Evolutionary conservation across 2,797 vertebrate genomes (phyloP).

Genomic region (Acanthurus tractus): DNA sequence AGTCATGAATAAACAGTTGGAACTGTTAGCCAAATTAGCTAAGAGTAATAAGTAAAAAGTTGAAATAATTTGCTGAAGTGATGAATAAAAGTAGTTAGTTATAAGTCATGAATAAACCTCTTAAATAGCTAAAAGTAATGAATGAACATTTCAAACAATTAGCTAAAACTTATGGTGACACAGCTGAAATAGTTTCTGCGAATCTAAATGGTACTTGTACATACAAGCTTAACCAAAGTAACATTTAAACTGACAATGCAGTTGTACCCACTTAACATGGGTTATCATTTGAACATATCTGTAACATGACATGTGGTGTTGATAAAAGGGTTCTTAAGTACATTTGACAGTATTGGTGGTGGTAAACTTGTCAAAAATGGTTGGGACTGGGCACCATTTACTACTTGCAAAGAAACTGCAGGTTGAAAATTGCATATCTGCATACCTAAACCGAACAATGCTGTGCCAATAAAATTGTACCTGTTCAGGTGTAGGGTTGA

Average conservation of each 20-base stretch:
- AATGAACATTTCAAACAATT: neutral
- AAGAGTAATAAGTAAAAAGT: neutral
- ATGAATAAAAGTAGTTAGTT: neutral
- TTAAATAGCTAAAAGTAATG: neutral
- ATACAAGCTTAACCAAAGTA: neutral
- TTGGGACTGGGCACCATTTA: neutral
- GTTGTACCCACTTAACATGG: neutral
- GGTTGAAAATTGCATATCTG: neutral
- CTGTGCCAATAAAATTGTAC: slow-evolving; percentile 73
- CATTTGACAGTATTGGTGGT: neutral
- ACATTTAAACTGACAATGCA: neutral
- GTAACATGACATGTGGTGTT: neutral
- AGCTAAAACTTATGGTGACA: neutral
- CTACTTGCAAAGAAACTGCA: neutral
- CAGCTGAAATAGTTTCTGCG: neutral
- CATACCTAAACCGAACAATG: neutral
- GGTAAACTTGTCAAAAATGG: neutral
- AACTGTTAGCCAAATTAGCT: neutral
- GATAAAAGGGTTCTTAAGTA: neutral
- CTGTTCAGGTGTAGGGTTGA: slow-evolving; percentile 96
- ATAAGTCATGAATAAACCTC: neutral
- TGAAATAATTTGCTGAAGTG: neutral
- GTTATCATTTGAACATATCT: neutral
- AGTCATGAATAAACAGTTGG: neutral
- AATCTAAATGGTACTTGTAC: neutral